These are phyloP conservation scores for Scelioninae gen. 1 DNA, from an alignment of 2,888 invertebrate genomes.

Conservation along the genomic window DNA sequence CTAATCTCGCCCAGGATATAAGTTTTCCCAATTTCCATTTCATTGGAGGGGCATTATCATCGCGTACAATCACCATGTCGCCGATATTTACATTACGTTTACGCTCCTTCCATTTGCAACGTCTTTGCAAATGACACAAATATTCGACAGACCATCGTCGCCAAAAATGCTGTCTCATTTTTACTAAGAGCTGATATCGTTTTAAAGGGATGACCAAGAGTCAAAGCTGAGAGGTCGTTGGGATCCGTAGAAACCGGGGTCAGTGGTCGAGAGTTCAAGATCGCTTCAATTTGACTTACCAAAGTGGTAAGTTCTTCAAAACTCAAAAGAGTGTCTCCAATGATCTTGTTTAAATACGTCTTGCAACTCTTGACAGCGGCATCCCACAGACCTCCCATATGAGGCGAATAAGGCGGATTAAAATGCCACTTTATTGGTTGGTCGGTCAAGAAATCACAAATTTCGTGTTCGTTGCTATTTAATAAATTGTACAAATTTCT, in stretches of 20 bases:
- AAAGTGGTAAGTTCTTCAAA: slow-evolving; percentile 43
- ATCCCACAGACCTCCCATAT: slow-evolving; percentile 77
- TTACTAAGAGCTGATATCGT: background rate
- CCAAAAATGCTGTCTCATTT: background rate
- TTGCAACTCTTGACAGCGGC: slow-evolving; percentile 76
- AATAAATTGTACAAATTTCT: background rate
- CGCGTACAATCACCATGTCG: no score
- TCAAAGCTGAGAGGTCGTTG: background rate
- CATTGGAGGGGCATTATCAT: no score
- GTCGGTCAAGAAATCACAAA: slow-evolving; percentile 6
- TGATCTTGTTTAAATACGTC: slow-evolving; percentile 71
- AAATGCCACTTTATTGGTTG: slow-evolving; percentile 72
- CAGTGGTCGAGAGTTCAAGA: background rate
- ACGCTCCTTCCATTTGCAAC: background rate
- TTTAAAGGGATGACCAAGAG: background rate
- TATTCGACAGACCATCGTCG: background rate
- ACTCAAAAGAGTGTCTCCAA: slow-evolving; percentile 69
- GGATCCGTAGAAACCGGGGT: background rate
- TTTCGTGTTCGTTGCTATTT: background rate
- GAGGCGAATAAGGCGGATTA: slow-evolving; percentile 18
- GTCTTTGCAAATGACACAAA: background rate
- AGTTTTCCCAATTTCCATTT: no score
- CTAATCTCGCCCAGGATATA: no score
- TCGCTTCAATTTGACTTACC: background rate
- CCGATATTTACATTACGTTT: no score